These are phyloP conservation scores for Platycercus adscitus DNA, from an alignment of 2,113 vertebrate genomes.

Conservation along the genomic window DNA sequence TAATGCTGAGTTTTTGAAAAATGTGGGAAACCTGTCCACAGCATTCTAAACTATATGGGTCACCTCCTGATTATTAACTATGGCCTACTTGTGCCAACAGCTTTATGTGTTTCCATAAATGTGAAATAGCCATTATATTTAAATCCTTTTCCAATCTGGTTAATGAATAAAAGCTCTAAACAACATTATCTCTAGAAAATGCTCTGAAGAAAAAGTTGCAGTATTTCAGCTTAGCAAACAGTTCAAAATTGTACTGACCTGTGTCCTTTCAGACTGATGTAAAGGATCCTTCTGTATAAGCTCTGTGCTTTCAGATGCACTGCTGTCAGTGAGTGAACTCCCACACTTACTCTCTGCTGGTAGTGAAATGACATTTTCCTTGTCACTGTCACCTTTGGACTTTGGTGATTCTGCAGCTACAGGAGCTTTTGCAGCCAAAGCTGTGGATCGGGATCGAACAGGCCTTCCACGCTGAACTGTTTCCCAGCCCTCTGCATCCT, in stretches of 20 bases:
- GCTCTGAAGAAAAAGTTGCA: background rate
- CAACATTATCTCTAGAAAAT: background rate
- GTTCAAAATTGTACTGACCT: slow-evolving; percentile 61
- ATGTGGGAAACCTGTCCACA: background rate
- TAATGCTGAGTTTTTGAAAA: background rate
- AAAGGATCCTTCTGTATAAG: slow-evolving; percentile 37
- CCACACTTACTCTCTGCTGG: slow-evolving; percentile 45
- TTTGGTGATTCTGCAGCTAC: slow-evolving; percentile 63
- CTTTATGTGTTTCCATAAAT: background rate
- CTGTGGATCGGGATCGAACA: slow-evolving; percentile 86
- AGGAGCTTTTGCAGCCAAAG: slow-evolving; percentile 79
- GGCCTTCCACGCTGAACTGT: slow-evolving; percentile 95
- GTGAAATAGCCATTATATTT: background rate
- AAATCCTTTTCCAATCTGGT: background rate
- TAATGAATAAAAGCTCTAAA: background rate
- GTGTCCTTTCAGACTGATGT: slow-evolving; percentile 50
- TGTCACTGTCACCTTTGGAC: slow-evolving; percentile 83
- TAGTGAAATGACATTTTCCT: slow-evolving; percentile 73
- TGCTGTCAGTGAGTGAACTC: background rate
- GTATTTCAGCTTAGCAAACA: background rate
- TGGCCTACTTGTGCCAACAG: background rate
- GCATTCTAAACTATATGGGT: background rate
- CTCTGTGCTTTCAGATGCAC: background rate
- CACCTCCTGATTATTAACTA: background rate
- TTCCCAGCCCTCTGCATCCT: slow-evolving; percentile 96